phyloP scores from a whole-genome alignment of 2,888 invertebrate genomes.

The Crioceris asparagi region DNA sequence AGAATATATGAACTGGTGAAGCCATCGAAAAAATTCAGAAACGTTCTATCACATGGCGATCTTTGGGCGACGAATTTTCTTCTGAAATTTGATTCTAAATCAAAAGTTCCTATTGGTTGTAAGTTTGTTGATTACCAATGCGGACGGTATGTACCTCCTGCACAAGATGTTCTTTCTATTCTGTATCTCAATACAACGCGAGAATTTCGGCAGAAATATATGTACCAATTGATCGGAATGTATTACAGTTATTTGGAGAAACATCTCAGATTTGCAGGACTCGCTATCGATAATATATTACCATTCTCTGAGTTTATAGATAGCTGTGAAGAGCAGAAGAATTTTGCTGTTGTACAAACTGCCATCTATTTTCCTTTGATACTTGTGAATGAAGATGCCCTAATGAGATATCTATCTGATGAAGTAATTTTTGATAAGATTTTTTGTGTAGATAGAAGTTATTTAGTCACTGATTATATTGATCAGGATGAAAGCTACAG shows the following conservation, averaged over 20 bases:
- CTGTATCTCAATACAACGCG: slow-evolving; percentile 28
- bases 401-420: slow-evolving; percentile 23
- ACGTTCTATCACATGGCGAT: slow-evolving; percentile 51
- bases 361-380: slow-evolving; percentile 30
- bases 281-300: slow-evolving; percentile 22
- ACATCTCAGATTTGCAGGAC: slow-evolving; percentile 21
- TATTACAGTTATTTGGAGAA: slow-evolving; percentile 31
- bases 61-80: slow-evolving; percentile 51
- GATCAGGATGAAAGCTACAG: slow-evolving; percentile 23
- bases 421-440: slow-evolving; percentile 20
- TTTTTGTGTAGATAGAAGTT: slow-evolving; percentile 26
- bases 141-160: slow-evolving; percentile 49
- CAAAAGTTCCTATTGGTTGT: slow-evolving; percentile 21
- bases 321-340: slow-evolving; percentile 30
- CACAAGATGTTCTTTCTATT: slow-evolving; percentile 48
- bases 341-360: slow-evolving; percentile 27
- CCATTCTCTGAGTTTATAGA: slow-evolving; percentile 27
- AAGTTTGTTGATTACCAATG: slow-evolving; percentile 37
- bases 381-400: slow-evolving; percentile 19
- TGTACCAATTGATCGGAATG: slow-evolving; percentile 27
- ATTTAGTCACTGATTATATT: slow-evolving; percentile 22
- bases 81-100: slow-evolving; percentile 24
- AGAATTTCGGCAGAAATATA: slow-evolving; percentile 23
- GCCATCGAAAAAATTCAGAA: slow-evolving; percentile 35
- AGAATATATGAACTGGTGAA: slow-evolving; percentile 27